Base-by-base conservation (phyloP, 1,140 invertebrate species). In the Ceratosolen fusciceps region DNA sequence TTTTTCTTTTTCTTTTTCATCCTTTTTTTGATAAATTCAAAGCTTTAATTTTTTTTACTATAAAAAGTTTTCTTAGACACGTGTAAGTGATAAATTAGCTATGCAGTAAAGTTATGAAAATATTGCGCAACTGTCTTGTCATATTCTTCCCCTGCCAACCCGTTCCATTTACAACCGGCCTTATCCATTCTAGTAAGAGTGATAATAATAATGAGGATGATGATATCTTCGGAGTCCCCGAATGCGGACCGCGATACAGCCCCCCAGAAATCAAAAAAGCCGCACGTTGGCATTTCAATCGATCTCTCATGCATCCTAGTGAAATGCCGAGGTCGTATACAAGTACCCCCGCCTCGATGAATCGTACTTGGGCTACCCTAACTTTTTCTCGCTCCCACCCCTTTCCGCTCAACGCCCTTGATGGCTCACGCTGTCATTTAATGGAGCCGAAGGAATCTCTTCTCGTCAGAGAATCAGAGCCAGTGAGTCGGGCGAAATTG, bases 371-470 rank as follows among this genome's bases (percentile, higher is more conserved):
- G 49, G 10, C 26, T 54, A 21, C 37, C 29, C 49, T 21, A 12
- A n/a, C 34, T 65, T n/a, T 65, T 31, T 65, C 60, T 21, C 19
- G 34, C 60, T 68, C 24, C n/a, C n/a, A 47, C 26, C 29, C 56
- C 29, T 24, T 65, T n/a, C 31, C 31, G 2, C 4, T 34, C 31
- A n/a, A 19, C 31, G 9, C 60, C 14, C 21, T 37, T n/a, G 37
- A 37, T 29, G 68, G 26, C 29, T 29, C 68, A 16, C 14, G 26
- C 31, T 54, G 29, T 39, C 77, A 73, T 31, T 31, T 74, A 79
- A 79, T 79, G 62, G 71, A 56, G 78, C 47, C 34, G 78, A 79
- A 79, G 78, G 73, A 77, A 67, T 68, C 34, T 68, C 72, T 74
- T 16, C 37, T 74, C 24, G 49, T 52, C 62, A 24, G 62, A 58